Percentiles rank a stretch among this genome's conserved stretches.
Evolutionary conservation across 2,888 invertebrate species (phyloP).

Genomic region (Caenorhabditis sp.): DNA sequence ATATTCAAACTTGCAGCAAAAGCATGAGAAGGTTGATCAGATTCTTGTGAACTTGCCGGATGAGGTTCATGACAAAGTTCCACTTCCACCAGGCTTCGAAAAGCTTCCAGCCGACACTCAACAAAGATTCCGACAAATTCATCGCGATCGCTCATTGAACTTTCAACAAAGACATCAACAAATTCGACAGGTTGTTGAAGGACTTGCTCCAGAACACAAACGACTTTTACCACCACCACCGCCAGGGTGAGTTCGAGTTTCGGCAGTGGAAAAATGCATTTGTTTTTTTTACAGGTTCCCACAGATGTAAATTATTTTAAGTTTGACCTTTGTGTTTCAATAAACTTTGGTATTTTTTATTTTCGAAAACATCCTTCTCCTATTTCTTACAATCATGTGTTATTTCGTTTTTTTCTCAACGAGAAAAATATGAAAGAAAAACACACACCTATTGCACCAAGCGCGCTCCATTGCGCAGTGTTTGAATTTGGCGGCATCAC

Average conservation of each 20-base stretch:
- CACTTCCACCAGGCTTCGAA: constrained; percentile 65
- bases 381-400: no score
- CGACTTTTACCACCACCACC: constrained; percentile 40
- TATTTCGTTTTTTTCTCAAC: not conserved
- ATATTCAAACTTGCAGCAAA: constrained; percentile 37
- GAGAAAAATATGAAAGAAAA: not conserved
- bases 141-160: constrained; percentile 50
- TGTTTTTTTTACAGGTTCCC: not conserved
- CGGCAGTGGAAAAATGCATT: not conserved
- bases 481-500: not conserved
- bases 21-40: constrained; percentile 62
- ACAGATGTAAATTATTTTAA: not conserved
- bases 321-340: not conserved
- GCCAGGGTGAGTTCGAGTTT: constrained; percentile 15
- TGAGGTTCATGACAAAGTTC: constrained; percentile 62
- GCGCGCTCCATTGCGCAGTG: not conserved
- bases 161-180: constrained; percentile 55
- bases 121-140: constrained; percentile 55
- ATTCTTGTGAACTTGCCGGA: constrained; percentile 63
- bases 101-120: constrained; percentile 58
- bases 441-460: not conserved
- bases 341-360: not conserved
- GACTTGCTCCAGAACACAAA: constrained; percentile 40
- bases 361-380: not conserved
- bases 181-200: constrained; percentile 46